Conservation (phyloP, 2,888 invertebrate species). For the Drosophila kambysellisi region DNA sequence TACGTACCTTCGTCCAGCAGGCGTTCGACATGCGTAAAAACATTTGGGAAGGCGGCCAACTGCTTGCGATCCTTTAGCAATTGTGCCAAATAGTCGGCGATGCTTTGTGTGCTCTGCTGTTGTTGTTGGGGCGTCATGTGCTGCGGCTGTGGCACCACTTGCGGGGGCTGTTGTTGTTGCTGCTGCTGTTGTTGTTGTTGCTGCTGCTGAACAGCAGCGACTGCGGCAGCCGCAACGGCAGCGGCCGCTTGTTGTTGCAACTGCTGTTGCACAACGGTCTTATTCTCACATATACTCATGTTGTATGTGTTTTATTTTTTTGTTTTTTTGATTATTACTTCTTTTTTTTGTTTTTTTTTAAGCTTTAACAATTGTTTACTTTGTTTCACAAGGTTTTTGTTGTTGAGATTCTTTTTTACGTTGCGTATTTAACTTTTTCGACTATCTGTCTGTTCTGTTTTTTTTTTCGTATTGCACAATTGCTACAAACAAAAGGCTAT, state of each 20-base stretch:
- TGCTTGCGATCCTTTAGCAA: conserved; percentile 99
- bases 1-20: conserved; percentile 98
- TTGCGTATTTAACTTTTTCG: conserved; percentile 47
- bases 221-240: conserved; percentile 69
- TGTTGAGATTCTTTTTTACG: conserved; percentile 54
- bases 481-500: conserved; percentile 50
- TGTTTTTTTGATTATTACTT: neutral
- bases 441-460: conserved; percentile 53
- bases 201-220: conserved; percentile 64
- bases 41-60: conserved; percentile 99
- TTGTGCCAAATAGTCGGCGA: conserved; percentile 99
- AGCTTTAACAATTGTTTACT: conserved; percentile 59
- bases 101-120: conserved; percentile 94
- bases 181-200: conserved; percentile 42
- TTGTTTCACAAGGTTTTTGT: conserved; percentile 52
- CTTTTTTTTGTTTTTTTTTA: conserved; percentile 37
- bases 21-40: conserved; percentile 99
- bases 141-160: conserved; percentile 68
- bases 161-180: conserved; percentile 67
- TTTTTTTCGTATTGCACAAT: conserved; percentile 69
- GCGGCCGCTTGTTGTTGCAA: conserved; percentile 76
- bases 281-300: conserved; percentile 85
- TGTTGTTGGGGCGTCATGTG: conserved; percentile 77
- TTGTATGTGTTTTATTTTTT: conserved; percentile 36
- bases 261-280: conserved; percentile 81